Evolutionary conservation across 2,113 vertebrate genomes (phyloP).

Genomic region (Sinocyclocheilus grahami): DNA sequence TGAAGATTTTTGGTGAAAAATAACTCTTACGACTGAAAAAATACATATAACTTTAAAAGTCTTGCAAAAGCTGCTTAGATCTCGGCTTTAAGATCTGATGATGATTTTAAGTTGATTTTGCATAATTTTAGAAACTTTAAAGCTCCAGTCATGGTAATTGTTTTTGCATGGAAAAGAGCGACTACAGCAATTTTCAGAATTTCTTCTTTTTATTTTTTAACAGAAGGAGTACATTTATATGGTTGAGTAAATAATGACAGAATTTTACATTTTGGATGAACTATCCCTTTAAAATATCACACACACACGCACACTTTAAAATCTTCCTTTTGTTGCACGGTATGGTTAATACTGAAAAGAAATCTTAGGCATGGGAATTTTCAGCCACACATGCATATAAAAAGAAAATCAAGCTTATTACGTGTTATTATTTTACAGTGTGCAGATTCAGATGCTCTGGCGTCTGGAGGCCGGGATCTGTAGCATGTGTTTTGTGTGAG

Average conservation of each 20-base stretch:
- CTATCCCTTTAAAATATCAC: neutral
- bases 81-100: neutral
- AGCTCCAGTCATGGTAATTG: neutral
- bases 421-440: slow-evolving; percentile 23
- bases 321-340: neutral
- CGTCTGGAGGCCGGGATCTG: slow-evolving; percentile 2
- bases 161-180: neutral
- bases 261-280: neutral
- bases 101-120: neutral
- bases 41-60: neutral
- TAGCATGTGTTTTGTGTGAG: slow-evolving; percentile 31
- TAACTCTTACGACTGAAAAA: neutral
- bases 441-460: slow-evolving; percentile 15
- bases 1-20: neutral
- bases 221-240: neutral
- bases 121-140: neutral
- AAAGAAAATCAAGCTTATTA: slow-evolving; percentile 34
- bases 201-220: neutral
- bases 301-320: neutral
- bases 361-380: neutral
- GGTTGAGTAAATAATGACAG: neutral
- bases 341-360: neutral
- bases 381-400: slow-evolving; percentile 8
- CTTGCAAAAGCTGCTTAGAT: neutral
- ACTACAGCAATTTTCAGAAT: neutral